Evolutionary conservation across 30 jellyfish, hydroid and myxozoan genomes (phyloP).

Genomic region (Aurelia aurita): DNA sequence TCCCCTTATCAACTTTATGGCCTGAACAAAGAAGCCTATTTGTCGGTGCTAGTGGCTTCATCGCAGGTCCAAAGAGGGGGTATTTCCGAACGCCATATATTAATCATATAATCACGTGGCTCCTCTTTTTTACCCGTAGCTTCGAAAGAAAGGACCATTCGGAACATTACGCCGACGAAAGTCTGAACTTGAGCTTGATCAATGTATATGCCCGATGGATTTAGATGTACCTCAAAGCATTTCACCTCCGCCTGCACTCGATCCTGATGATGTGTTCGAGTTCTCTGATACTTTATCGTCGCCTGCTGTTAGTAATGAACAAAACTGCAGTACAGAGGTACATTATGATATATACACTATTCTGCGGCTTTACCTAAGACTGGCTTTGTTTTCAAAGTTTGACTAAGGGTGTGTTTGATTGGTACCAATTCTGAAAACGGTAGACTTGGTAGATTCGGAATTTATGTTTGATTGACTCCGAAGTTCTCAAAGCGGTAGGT

Average conservation of each 20-base stretch:
- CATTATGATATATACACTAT: background rate
- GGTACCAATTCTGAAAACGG: no score
- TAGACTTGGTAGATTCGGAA: no score
- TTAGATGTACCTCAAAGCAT: conserved; percentile 87
- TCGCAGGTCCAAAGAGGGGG: no score
- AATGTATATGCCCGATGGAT: conserved; percentile 86
- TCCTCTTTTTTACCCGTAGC: conserved; percentile 40
- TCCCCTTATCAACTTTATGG: no score
- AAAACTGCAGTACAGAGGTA: conserved; percentile 68
- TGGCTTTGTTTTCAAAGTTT: no score
- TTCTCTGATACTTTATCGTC: conserved; percentile 87
- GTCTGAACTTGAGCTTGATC: conserved; percentile 94
- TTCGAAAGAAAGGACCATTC: conserved; percentile 87
- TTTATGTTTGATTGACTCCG: no score
- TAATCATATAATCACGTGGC: background rate
- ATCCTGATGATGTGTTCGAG: conserved; percentile 96
- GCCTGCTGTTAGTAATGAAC: conserved; percentile 82
- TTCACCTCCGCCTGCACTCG: conserved; percentile 98
- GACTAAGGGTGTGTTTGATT: no score
- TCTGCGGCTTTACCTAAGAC: no score
- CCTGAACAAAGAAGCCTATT: no score
- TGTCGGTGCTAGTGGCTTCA: no score
- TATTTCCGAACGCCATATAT: no score
- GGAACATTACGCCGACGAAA: conserved; percentile 94
- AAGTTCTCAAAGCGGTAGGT: no score